Base-by-base conservation (phyloP, 2,797 vertebrate genomes). In the Gambusia yucatana region DNA sequence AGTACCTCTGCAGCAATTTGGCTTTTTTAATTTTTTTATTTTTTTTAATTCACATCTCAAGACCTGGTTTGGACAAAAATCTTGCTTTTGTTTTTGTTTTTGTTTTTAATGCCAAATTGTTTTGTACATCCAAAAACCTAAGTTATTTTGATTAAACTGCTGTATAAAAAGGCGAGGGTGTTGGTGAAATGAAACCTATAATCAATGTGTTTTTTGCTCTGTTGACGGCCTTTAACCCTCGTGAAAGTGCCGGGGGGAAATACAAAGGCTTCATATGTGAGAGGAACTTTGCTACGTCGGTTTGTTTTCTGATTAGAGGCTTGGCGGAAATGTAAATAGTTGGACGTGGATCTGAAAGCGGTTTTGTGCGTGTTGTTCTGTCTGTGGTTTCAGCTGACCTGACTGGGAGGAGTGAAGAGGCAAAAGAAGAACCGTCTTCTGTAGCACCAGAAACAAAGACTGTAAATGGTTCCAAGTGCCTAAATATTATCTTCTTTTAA, bases 391-490 rank as follows among this genome's bases (percentile, higher is more conserved):
- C 80, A 85, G 72, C 80, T 83, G 79, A 92, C 82, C 78, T 90
- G 83, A 77, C 77, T 84, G 72, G 82, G 82, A 81, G 80, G 76
- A 81, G 36, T 28, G 43, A 69, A 84, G 90, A 89, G 86, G 93
- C 92, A 92, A 94, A 95, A 95, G 91, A 95, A 85, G 86, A 80
- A 84, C 77, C 84, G 88, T 88, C 48, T 90, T 88, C 82, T 88
- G 85, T 89, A 88, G 13, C 14, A 28, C 7, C 89, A 87, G 82
- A 89, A 86, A 91, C 82, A 88, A 86, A 91, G 83, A 92, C 88
- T 89, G 78, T 90, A 80, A 67, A 41, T 91, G 86, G 91, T 91
- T 92, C 82, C 77, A 95, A 95, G 94, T 95, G 93, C 94, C 94
- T 95, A 79, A 93, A 92, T 90, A 41, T 84, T 88, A 93, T 85